Conservation (phyloP, 2,113 vertebrate species). For the Fukomys damarensis region DNA sequence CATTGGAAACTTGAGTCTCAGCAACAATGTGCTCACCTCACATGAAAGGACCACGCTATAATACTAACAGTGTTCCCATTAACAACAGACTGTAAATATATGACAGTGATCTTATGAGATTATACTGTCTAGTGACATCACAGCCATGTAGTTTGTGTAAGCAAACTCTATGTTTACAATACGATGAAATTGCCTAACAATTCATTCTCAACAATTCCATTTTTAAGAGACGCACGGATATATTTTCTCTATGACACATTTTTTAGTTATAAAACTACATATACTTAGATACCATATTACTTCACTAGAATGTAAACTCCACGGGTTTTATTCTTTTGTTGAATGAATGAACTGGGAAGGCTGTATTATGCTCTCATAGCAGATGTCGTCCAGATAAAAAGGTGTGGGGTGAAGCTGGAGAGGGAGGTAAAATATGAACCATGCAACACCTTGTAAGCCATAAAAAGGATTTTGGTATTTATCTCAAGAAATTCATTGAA, state of each 20-base stretch:
- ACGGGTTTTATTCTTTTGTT: not conserved
- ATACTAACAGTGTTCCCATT: not conserved
- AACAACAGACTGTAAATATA: not conserved
- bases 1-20: not conserved
- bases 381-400: not conserved
- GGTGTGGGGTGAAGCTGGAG: not conserved
- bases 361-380: not conserved
- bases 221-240: not conserved
- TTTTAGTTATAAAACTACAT: not conserved
- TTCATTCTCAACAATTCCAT: not conserved
- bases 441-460: not conserved
- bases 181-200: not conserved
- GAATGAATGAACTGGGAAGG: conserved; percentile 13
- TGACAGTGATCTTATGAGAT: not conserved
- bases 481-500: not conserved
- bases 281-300: not conserved
- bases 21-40: not conserved
- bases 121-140: not conserved
- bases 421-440: not conserved
- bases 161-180: not conserved
- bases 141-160: not conserved
- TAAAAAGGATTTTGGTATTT: not conserved
- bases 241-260: not conserved
- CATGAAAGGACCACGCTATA: not conserved
- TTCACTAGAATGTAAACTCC: not conserved